Conservation (phyloP, 2,888 invertebrate genomes). For the Erebia palarica region DNA sequence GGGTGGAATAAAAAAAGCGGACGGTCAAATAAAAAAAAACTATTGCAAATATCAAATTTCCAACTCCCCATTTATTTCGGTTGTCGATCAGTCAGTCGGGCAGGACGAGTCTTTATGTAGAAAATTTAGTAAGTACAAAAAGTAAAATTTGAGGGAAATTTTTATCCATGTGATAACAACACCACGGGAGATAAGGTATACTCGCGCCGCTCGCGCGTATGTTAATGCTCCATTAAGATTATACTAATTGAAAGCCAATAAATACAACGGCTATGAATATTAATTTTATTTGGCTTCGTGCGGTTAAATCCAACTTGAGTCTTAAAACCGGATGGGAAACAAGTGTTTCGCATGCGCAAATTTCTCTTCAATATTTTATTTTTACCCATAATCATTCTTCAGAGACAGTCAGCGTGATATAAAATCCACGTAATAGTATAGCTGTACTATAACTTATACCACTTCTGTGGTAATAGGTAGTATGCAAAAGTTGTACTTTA, state of each 20-base stretch:
- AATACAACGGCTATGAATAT: constrained; percentile 82
- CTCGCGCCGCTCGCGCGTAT: constrained; percentile 74
- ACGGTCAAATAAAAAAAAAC: too few relatives aligned
- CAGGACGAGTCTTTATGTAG: neutral
- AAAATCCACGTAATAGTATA: neutral
- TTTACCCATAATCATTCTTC: neutral
- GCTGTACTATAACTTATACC: too few relatives aligned
- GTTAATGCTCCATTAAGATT: constrained; percentile 82
- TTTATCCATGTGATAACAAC: constrained; percentile 53
- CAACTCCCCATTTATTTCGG: too few relatives aligned
- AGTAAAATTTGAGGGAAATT: constrained; percentile 7
- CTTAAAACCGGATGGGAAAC: constrained; percentile 46
- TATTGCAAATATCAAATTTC: too few relatives aligned
- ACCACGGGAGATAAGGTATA: constrained; percentile 59
- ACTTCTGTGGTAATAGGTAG: too few relatives aligned
- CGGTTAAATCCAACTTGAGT: constrained; percentile 48
- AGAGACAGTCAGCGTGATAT: constrained; percentile 11
- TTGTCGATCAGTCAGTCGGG: too few relatives aligned
- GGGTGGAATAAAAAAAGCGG: too few relatives aligned
- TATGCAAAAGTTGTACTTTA: neutral
- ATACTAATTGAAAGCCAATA: constrained; percentile 83
- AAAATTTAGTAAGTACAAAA: neutral
- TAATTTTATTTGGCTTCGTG: constrained; percentile 78
- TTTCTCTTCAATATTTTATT: constrained; percentile 28
- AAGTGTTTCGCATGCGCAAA: constrained; percentile 59